Evolutionary conservation across 1,140 invertebrate species (phyloP), one percentile per base, ranked within the genome.

Genomic region (Temnothorax curvispinosus): DNA sequence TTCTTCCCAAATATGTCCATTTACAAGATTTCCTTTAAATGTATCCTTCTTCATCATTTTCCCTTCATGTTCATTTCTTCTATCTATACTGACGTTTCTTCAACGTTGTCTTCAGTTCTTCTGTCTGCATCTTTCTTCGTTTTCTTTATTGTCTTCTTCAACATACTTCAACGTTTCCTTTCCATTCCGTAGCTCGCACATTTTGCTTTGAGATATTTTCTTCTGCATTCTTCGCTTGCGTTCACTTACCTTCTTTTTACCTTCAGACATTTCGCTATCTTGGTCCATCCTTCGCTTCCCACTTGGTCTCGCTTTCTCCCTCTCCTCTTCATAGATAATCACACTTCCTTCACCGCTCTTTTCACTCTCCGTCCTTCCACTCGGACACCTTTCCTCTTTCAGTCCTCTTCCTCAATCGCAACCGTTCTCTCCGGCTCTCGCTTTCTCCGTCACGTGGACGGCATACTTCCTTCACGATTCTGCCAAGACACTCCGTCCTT

Each of bases 391-490:
- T 56, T 50, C 41, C 67, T 69, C 44, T 35, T 35, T 27, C 38
- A 64, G 35, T 71, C 65, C 47, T 80, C 76, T 69, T 69, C 64
- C 38, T 81, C 82, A 52, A 78, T 67, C 58, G 44, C 21, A 21
- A 74, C 47, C 47, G 58, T 76, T 62, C 74, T 85, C 58, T 85
- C 58, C 44, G 38, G 21, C 21, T 65, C 50, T 78, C 72, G 58
- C 75, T 85, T 85, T 65, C 82, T 77, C 74, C 74, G 58, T 85
- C 82, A 60, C 54, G 9, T 58, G 47, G 2, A 76, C 80, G 38
- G 35, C 32, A 60, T 56, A 58, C 65, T 60, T 75, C 81, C 74
- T 74, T 86, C 64, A 15, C 11, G 50, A 67, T 74, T 65, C 32
- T 84, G 44, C 76, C 38, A 52, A 80, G 54, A n/a, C 71, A 52